phyloP scores from a whole-genome alignment of 2,888 invertebrate species.

The Cybosia mesomella region DNA sequence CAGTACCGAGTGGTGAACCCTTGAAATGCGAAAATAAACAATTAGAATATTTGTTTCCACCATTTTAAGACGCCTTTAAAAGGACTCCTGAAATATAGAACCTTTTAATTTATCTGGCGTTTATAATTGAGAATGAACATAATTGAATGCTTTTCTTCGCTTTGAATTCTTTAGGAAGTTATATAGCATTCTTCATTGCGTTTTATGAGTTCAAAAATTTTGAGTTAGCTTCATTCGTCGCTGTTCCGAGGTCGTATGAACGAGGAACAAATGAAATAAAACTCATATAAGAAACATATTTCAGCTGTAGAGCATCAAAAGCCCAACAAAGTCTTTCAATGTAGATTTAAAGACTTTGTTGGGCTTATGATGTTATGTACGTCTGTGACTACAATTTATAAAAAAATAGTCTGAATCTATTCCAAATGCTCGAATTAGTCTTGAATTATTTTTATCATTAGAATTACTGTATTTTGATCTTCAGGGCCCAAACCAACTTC shows the following conservation, averaged over 20 bases:
- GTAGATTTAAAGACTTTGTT: too few species aligned
- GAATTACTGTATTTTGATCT: too few species aligned
- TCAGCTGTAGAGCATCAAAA: too few species aligned
- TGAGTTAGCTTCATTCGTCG: not conserved
- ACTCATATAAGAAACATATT: not conserved
- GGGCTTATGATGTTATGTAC: too few species aligned
- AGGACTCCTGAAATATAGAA: slow-evolving; percentile 14
- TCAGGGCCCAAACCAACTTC: too few species aligned
- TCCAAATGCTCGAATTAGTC: too few species aligned
- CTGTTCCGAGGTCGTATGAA: not conserved
- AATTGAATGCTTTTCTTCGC: slow-evolving; percentile 10
- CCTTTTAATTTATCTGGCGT: slow-evolving; percentile 14
- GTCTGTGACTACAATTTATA: too few species aligned
- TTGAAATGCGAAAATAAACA: not conserved
- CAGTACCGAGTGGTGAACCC: not conserved
- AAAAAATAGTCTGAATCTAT: too few species aligned
- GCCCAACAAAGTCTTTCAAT: too few species aligned
- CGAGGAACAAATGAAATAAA: not conserved
- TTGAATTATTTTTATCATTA: too few species aligned
- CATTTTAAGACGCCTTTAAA: not conserved
- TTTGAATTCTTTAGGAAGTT: not conserved
- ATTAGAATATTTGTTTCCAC: slow-evolving; percentile 3
- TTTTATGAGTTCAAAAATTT: not conserved
- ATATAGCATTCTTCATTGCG: not conserved
- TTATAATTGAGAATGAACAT: slow-evolving; percentile 21